Base-by-base conservation (phyloP, 2,797 vertebrate genomes). In the Coregonus suidteri region DNA sequence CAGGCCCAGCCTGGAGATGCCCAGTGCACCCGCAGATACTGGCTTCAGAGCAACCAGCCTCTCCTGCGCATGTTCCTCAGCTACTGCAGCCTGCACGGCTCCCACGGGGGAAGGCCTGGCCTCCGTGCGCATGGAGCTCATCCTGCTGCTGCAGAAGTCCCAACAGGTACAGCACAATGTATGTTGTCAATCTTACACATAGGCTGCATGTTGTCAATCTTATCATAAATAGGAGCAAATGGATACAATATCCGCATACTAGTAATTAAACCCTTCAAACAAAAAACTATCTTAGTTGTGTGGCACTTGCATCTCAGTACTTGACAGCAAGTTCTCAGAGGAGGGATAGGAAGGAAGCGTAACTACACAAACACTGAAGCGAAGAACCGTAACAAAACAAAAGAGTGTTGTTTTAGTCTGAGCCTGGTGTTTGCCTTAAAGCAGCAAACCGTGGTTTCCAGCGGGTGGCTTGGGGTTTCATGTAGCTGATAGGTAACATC, bases 121-220 rank as follows among this genome's bases (percentile, higher is more conserved):
- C 30, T 99, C 98, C 35, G 98, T 99, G 73, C 94, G 98, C 84
- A 99, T 99, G 98, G 98, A 99, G 91, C 93, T 99, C 81, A 98
- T 98, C 91, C 88, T 99, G 56, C 95, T 99, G 68, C 93, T 99
- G 81, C 98, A 99, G 84, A 97, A 99, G 91, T 99, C 54, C 34
- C 72, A 74, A 83, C 73, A 72, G 74, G 78, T 76, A 80, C 62
- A 30, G 31, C 41, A 41, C 41, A 47, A 47, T 47, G 41, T 47
- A 47, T 47, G 7, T 47, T 47, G 7, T 64, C 56, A 35, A 9
- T 18, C 70, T 62, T 37, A 71, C 51, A 18, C 31, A 71, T 41
- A 9, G 41, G 41, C 18, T 47, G 9, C 41, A 47, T 47, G 41
- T 47, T 9, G 41, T 47, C 7, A 47, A 47, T 47, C 41, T 1